Evolutionary conservation across 30 jellyfish, hydroid and myxozoan genomes (phyloP).

Genomic region (Pseudorhiza aurosa): DNA sequence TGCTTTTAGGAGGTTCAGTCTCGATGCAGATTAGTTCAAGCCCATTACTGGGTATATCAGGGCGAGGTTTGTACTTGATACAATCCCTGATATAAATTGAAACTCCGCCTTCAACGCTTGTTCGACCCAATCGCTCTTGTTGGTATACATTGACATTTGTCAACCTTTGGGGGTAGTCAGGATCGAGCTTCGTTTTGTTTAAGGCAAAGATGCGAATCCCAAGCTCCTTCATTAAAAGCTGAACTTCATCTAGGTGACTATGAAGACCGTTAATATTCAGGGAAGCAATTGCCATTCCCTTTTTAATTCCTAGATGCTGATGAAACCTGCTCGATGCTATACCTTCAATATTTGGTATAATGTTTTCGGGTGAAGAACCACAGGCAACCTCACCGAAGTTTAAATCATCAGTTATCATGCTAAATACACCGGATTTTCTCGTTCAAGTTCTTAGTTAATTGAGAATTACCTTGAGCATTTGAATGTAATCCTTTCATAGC

Average conservation of each 20-base stretch:
- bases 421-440: too few relatives aligned
- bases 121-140: conserved; percentile 38
- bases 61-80: not conserved
- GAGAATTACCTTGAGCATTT: too few relatives aligned
- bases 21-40: conserved; percentile 20
- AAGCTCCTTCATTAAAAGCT: not conserved
- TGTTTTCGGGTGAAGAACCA: too few relatives aligned
- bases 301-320: conserved; percentile 47
- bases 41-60: conserved; percentile 35
- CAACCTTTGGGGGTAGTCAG: too few relatives aligned
- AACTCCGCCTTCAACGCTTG: conserved; percentile 13
- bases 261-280: conserved; percentile 13
- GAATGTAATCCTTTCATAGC: not conserved
- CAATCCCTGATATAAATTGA: conserved; percentile 18
- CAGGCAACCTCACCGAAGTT: too few relatives aligned
- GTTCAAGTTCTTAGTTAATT: too few relatives aligned
- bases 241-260: conserved; percentile 38
- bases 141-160: conserved; percentile 31
- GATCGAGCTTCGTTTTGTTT: not conserved
- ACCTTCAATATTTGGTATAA: not conserved
- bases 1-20: conserved; percentile 28
- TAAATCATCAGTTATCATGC: not conserved
- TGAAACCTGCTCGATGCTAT: not conserved
- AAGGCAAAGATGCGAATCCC: conserved; percentile 15
- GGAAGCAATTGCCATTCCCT: not conserved